Percentiles rank a stretch among this genome's conserved stretches.
These are phyloP conservation scores for Synaphobranchus kaupii DNA, from an alignment of 2,797 vertebrate genomes.

Conservation along the genomic window DNA sequence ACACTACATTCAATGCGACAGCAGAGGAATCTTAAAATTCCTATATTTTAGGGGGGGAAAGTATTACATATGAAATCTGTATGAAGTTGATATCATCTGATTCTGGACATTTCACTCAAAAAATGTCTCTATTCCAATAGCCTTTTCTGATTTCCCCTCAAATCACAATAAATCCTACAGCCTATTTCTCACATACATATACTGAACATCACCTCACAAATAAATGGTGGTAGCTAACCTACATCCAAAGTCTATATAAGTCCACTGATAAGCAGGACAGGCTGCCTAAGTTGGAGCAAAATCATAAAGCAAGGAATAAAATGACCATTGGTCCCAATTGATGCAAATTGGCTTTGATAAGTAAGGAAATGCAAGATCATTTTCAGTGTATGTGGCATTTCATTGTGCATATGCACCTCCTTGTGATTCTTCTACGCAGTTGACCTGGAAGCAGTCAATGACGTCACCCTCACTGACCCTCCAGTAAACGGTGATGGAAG, in stretches of 20 bases:
- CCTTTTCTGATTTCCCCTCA: not conserved
- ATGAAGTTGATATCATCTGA: not conserved
- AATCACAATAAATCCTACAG: not conserved
- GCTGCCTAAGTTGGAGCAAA: not conserved
- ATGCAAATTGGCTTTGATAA: not conserved
- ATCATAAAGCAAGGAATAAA: not conserved
- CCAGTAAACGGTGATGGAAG: slow-evolving; percentile 91
- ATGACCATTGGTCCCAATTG: not conserved
- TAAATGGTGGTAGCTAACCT: not conserved
- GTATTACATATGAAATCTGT: not conserved
- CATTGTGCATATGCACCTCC: slow-evolving; percentile 67
- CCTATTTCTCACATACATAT: not conserved
- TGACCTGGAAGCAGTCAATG: slow-evolving; percentile 94
- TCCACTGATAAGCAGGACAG: not conserved
- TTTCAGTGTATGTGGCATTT: not conserved
- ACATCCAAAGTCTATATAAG: not conserved
- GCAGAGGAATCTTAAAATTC: not conserved
- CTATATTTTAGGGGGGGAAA: not conserved
- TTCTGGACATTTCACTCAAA: not conserved
- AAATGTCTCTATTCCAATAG: not conserved
- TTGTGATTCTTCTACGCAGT: slow-evolving; percentile 89
- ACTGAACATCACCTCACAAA: not conserved
- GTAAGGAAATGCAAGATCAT: not conserved
- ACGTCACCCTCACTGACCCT: slow-evolving; percentile 81
- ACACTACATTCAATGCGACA: not conserved